phyloP scores from a whole-genome alignment of 2,888 invertebrate species.

The Latheticus oryzae region DNA sequence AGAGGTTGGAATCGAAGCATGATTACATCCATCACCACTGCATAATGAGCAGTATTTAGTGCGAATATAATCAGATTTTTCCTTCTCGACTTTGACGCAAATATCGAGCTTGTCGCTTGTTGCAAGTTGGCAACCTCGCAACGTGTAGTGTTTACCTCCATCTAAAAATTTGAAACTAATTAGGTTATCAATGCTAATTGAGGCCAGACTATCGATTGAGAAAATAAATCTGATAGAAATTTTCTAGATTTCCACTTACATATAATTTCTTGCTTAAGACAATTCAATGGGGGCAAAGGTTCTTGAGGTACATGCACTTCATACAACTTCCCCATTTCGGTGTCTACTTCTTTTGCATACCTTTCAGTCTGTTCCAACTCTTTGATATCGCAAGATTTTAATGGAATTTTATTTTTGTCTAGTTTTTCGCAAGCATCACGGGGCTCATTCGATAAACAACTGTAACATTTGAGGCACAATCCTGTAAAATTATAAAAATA shows the following conservation, averaged over 20 bases:
- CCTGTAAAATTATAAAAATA: slow-evolving; percentile 6
- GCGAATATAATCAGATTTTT: slow-evolving; percentile 50
- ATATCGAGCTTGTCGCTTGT: slow-evolving; percentile 58
- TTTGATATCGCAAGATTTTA: slow-evolving; percentile 51
- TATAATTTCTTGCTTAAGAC: slow-evolving; percentile 59
- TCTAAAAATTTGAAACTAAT: too few relatives aligned
- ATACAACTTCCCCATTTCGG: slow-evolving; percentile 53
- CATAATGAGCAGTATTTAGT: slow-evolving; percentile 63
- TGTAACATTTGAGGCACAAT: slow-evolving; percentile 54
- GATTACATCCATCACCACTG: slow-evolving; percentile 69
- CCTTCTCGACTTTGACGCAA: slow-evolving; percentile 57
- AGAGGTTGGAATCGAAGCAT: slow-evolving; percentile 38
- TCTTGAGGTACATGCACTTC: slow-evolving; percentile 53
- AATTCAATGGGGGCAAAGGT: slow-evolving; percentile 53
- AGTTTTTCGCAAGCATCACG: slow-evolving; percentile 57
- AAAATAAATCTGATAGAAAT: slow-evolving; percentile 3
- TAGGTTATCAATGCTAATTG: too few relatives aligned
- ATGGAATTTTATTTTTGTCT: slow-evolving; percentile 48
- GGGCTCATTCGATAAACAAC: slow-evolving; percentile 56
- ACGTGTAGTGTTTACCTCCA: slow-evolving; percentile 55
- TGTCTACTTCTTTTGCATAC: slow-evolving; percentile 52
- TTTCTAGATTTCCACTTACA: slow-evolving; percentile 51
- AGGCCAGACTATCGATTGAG: too few relatives aligned
- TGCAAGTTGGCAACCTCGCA: slow-evolving; percentile 62
- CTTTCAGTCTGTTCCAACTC: slow-evolving; percentile 53